Base-by-base conservation (phyloP, 2,888 invertebrate genomes). In the Cecidostiba fungosa region DNA sequence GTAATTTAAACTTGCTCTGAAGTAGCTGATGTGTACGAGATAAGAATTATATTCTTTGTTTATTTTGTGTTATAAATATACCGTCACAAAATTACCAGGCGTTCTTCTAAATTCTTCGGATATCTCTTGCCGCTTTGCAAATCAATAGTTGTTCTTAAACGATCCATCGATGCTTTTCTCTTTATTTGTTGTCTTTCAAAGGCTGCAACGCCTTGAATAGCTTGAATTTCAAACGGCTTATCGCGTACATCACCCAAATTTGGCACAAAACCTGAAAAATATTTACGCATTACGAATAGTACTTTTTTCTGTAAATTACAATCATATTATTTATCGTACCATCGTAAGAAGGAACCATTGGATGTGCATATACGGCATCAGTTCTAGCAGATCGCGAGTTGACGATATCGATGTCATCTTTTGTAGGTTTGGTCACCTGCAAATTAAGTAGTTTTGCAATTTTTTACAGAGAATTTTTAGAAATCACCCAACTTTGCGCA, bases 261-360 rank as follows among this genome's bases (percentile, higher is more conserved):
- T 4, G 97, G 97, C 72, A 96, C 94, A 90, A 95, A 96, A 85
- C 96, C 96, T 84, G 50, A 10, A 74, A 26, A 4, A 12, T 32
- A 47, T 47, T 12, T 29, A 74, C 32, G n/a, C 8, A 50, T 39
- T 29, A 16, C 10, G 12, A 70, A 16, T 29, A 0, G 4, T 29
- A 3, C 10, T 47, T 69, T 69, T 43, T n/a, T 26, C 23, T 54
- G n/a, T n/a, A n/a, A 77, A n/a, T 14, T 4, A n/a, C 54, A n/a
- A 72, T 50, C 47, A 32, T 16, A 5, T 19, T 1, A 12, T 16
- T 23, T 78, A 76, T 70, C 77, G 12, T 74, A 26, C 97, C 97
- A 93, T 96, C 96, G 91, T 96, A 97, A 62, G 96, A 96, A 26
- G 97, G 96, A 87, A 96, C 94, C 93, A 96, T 96, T 1, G 97